Evolutionary conservation across 1,140 invertebrate genomes (phyloP), one percentile per base, ranked within the genome.

Genomic region (Bombus balteatus): DNA sequence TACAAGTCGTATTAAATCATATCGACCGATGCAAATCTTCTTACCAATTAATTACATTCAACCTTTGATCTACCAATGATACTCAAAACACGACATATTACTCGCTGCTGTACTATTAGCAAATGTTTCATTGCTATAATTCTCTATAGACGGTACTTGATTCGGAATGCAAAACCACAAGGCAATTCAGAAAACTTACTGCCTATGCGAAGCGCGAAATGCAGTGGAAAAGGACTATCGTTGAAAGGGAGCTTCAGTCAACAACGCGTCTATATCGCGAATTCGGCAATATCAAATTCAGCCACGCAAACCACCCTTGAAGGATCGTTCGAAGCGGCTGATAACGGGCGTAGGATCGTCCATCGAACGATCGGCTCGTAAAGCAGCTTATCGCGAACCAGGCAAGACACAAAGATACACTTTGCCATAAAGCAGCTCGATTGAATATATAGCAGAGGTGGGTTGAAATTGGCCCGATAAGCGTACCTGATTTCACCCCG

Each of bases 401-500:
- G 18, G 9, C 9, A 41, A 41, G 32, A 65, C 43, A 66, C 57
- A 75, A 65, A 75, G 57, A 82, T 47, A 82, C 59, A 66, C 28
- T 65, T 47, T 37, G 13, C 72, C 72, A 39, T 53, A 82, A 75
- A 75, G 32, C 25, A 25, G 37, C 37, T 66, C 81, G 81, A 66
- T 65, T 53, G 71, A 82, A 66, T 81, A 32, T 32, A 43, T 39
- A 75, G 15, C 12, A 37, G 32, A 34, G 9, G 1, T 43, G 5
- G 15, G 18, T 57, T 34, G 71, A 66, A 82, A 75, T 82, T 75
- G 59, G 32, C 25, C 37, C n/a, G 79, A 83, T 83, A 76, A 76
- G 72, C 72, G 57, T 39, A 76, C 65, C n/a, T 39, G 83, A 84
- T 84, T 59, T 71, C 68, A 13, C 76, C 4, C 37, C 22, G 75